These are phyloP conservation scores for Sparus aurata DNA, from an alignment of 2,797 vertebrate species.

Conservation along the genomic window DNA sequence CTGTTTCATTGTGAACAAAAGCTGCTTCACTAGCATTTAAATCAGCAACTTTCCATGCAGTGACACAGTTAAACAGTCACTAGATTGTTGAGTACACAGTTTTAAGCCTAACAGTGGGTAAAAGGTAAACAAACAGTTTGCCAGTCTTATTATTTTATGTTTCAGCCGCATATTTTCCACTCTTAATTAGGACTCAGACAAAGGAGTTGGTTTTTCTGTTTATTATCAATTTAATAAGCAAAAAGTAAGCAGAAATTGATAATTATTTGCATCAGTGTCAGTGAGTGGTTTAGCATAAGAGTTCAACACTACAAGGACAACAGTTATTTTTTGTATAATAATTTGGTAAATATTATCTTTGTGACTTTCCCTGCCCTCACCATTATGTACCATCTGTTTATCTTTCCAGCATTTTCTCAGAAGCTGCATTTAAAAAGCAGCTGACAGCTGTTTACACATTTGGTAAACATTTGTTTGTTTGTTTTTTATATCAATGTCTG, in stretches of 20 bases:
- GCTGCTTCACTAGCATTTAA: slow-evolving; percentile 19
- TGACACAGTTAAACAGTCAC: too few species aligned
- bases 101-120: background rate
- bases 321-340: background rate
- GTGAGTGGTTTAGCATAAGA: background rate
- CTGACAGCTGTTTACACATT: slow-evolving; percentile 41
- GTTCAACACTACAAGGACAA: background rate
- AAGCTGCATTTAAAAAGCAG: slow-evolving; percentile 18
- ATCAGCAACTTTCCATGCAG: background rate
- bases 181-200: background rate
- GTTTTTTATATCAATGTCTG: slow-evolving; percentile 7
- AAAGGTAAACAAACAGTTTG: background rate
- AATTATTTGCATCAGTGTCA: background rate
- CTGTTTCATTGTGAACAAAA: background rate
- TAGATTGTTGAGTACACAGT: background rate
- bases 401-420: slow-evolving; percentile 46
- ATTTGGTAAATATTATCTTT: slow-evolving; percentile 18
- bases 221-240: background rate
- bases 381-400: slow-evolving; percentile 34
- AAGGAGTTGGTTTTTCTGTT: background rate
- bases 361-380: background rate
- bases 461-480: slow-evolving; percentile 35
- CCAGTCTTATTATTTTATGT: background rate
- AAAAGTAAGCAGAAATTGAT: too few species aligned
- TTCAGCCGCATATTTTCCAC: background rate